A percentile compares a stretch with the other conserved stretches of the same genome.
These are phyloP conservation scores for Caenorhabditis plicata DNA, from an alignment of 2,888 invertebrate species.

Conservation along the genomic window DNA sequence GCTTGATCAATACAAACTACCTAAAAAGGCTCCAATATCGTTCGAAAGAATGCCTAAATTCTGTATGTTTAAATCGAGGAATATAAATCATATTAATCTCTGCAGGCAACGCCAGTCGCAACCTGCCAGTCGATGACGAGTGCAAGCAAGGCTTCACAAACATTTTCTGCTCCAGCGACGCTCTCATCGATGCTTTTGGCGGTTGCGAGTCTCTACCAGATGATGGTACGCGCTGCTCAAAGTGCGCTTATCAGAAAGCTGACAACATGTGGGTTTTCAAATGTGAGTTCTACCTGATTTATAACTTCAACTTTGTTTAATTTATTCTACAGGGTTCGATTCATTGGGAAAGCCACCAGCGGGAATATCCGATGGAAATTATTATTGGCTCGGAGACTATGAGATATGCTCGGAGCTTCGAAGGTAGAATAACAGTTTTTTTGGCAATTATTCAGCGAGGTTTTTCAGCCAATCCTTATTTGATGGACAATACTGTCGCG, in stretches of 20 bases:
- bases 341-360: slow-evolving; percentile 64
- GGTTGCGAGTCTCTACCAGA: slow-evolving; percentile 14
- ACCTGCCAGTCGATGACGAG: slow-evolving; percentile 30
- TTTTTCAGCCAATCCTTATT: slow-evolving; percentile 42
- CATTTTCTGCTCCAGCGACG: slow-evolving; percentile 56
- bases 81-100: too few relatives aligned
- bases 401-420: slow-evolving; percentile 60
- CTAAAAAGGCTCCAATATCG: slow-evolving; percentile 32
- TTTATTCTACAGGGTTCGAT: slow-evolving; percentile 56
- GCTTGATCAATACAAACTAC: slow-evolving; percentile 62
- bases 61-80: too few relatives aligned
- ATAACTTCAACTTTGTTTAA: neutral
- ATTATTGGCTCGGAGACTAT: slow-evolving; percentile 66
- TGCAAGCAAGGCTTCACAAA: slow-evolving; percentile 51
- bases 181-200: slow-evolving; percentile 9
- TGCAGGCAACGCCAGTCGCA: slow-evolving; percentile 28
- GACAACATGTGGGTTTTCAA: slow-evolving; percentile 53
- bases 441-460: neutral
- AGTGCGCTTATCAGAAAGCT: slow-evolving; percentile 46
- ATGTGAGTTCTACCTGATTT: slow-evolving; percentile 32
- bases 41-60: slow-evolving; percentile 42
- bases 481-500: slow-evolving; percentile 60
- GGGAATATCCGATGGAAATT: slow-evolving; percentile 66
- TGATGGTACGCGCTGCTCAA: slow-evolving; percentile 37
- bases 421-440: slow-evolving; percentile 11